These are phyloP conservation scores for Thyatira batis DNA, from an alignment of 2,888 invertebrate genomes.

Conservation along the genomic window DNA sequence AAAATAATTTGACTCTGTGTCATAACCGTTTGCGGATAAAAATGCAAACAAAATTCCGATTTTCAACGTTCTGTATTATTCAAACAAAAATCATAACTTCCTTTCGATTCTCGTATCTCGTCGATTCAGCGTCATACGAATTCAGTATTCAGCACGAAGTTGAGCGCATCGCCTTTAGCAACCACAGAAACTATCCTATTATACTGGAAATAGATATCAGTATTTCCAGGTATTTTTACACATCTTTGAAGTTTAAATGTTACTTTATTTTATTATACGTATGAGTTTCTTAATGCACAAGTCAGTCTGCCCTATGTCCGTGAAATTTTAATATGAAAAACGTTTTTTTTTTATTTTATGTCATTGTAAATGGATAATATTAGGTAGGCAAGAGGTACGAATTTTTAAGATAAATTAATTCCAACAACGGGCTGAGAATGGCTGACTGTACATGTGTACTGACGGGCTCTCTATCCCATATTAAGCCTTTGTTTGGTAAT, in stretches of 20 bases:
- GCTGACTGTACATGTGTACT: slow-evolving; percentile 26
- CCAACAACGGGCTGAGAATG: slow-evolving; percentile 6
- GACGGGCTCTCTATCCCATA: slow-evolving; percentile 48
- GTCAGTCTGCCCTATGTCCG: no score
- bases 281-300: slow-evolving; percentile 9
- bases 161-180: slow-evolving; percentile 29
- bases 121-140: slow-evolving; percentile 46
- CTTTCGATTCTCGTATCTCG: slow-evolving; percentile 47
- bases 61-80: slow-evolving; percentile 49
- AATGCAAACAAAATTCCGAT: slow-evolving; percentile 38
- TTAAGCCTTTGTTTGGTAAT: slow-evolving; percentile 38
- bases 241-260: slow-evolving; percentile 12
- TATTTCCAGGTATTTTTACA: slow-evolving; percentile 8
- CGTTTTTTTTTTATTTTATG: background rate
- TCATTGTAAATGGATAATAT: no score
- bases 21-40: slow-evolving; percentile 22
- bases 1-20: slow-evolving; percentile 29
- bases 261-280: slow-evolving; percentile 13
- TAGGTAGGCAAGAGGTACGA: no score
- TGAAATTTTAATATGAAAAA: background rate
- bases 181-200: slow-evolving; percentile 9
- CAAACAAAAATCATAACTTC: slow-evolving; percentile 69
- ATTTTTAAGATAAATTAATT: slow-evolving; percentile 42
- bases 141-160: slow-evolving; percentile 56
- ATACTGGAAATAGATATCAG: background rate